Percentiles rank a stretch among this genome's conserved stretches.
phyloP scores from a whole-genome alignment of 2,888 invertebrate species.

The Microctonus aethiopoides region DNA sequence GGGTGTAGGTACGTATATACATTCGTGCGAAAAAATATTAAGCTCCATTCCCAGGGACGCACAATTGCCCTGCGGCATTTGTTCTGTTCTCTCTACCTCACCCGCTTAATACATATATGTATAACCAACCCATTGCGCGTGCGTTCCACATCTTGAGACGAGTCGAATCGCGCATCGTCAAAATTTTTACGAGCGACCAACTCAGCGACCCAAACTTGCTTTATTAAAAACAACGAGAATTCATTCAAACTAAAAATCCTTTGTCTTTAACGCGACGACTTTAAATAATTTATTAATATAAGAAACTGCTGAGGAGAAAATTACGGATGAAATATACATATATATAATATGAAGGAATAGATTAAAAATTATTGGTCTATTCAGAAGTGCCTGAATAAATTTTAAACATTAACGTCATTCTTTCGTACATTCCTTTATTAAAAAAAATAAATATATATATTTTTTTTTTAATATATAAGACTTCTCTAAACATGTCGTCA shows the following conservation, averaged over 20 bases:
- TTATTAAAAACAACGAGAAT: slow-evolving; percentile 22
- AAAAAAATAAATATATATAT: background rate
- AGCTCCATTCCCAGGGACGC: slow-evolving; percentile 39
- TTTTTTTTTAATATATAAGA: background rate
- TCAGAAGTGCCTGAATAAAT: background rate
- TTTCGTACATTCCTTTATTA: background rate
- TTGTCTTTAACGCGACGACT: background rate
- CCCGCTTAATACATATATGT: no score
- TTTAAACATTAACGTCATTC: background rate
- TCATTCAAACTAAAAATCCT: no score
- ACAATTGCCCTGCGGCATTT: slow-evolving; percentile 23
- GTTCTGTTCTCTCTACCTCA: background rate
- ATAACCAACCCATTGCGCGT: background rate
- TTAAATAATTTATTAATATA: background rate
- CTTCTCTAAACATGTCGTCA: background rate
- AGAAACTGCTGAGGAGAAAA: background rate
- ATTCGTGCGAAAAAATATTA: slow-evolving; percentile 43
- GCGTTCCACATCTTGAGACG: background rate
- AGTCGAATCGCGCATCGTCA: slow-evolving; percentile 28
- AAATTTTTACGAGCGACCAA: slow-evolving; percentile 37
- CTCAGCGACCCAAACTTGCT: slow-evolving; percentile 11
- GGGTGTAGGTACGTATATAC: slow-evolving; percentile 18
- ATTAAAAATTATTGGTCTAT: background rate
- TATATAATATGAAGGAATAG: no score
- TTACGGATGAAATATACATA: no score